phyloP scores from a whole-genome alignment of 2,113 vertebrate genomes.

The Sakesphorus luctuosus region DNA sequence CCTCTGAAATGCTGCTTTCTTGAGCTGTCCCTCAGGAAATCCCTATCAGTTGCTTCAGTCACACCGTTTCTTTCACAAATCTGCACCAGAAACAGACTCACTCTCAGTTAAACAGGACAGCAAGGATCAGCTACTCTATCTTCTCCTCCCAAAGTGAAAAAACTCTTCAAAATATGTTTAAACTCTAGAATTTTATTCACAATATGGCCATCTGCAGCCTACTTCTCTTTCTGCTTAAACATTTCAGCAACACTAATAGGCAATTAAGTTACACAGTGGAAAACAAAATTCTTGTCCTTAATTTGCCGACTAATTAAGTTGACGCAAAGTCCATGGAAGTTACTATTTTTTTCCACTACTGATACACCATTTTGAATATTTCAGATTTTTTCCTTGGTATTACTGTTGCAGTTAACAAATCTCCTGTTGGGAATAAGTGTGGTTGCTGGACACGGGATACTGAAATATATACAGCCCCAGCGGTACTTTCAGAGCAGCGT shows the following conservation, averaged over 20 bases:
- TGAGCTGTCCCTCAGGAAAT: background rate
- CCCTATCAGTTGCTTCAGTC: background rate
- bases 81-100: background rate
- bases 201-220: background rate
- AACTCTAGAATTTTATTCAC: background rate
- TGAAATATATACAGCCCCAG: fast-evolving
- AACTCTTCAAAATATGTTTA: background rate
- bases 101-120: background rate
- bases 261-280: too few species aligned
- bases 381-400: background rate
- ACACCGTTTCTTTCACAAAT: background rate
- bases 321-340: background rate
- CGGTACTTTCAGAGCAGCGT: fast-evolving
- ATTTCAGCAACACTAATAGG: background rate
- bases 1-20: background rate
- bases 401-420: background rate
- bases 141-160: background rate
- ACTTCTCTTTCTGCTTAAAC: background rate
- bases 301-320: background rate
- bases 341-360: background rate
- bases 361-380: background rate
- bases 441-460: background rate
- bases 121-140: background rate
- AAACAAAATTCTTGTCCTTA: background rate
- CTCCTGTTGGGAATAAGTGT: background rate